Conservation (phyloP, 2,797 vertebrate genomes). For the Pantherophis vulpinus region DNA sequence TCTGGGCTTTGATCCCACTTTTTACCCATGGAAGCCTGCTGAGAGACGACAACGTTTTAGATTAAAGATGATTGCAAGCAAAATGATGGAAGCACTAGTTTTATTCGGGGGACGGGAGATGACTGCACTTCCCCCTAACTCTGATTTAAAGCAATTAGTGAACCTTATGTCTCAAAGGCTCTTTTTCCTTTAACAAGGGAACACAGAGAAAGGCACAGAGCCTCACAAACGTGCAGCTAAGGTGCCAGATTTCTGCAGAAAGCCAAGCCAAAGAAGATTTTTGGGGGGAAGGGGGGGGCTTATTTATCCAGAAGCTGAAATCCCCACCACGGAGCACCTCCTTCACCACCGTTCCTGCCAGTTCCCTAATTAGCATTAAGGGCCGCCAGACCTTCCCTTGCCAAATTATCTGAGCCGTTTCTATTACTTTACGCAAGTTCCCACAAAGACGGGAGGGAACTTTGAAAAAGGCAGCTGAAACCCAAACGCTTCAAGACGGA, state of each 20-base stretch:
- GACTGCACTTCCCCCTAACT: neutral
- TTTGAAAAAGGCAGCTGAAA: neutral
- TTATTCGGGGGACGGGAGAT: neutral
- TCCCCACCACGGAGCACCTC: neutral
- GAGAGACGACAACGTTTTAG: neutral
- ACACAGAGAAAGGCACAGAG: neutral
- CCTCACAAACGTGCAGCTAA: neutral
- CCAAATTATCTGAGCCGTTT: neutral
- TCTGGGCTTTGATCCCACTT: neutral
- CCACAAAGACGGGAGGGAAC: neutral
- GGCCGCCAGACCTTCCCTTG: neutral
- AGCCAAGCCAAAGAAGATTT: neutral
- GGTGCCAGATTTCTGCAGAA: too few relatives aligned
- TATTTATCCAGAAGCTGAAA: neutral
- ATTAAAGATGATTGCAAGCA: neutral
- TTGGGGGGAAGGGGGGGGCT: rapidly evolving
- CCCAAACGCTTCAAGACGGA: neutral
- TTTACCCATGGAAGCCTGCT: neutral
- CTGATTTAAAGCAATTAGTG: neutral
- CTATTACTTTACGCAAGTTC: neutral
- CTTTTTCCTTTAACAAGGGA: rapidly evolving
- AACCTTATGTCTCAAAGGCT: rapidly evolving
- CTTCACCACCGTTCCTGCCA: too few relatives aligned
- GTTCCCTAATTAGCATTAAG: neutral
- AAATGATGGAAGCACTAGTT: neutral